phyloP scores from a whole-genome alignment of 2,797 vertebrate species.

The Esox masquinongy region DNA sequence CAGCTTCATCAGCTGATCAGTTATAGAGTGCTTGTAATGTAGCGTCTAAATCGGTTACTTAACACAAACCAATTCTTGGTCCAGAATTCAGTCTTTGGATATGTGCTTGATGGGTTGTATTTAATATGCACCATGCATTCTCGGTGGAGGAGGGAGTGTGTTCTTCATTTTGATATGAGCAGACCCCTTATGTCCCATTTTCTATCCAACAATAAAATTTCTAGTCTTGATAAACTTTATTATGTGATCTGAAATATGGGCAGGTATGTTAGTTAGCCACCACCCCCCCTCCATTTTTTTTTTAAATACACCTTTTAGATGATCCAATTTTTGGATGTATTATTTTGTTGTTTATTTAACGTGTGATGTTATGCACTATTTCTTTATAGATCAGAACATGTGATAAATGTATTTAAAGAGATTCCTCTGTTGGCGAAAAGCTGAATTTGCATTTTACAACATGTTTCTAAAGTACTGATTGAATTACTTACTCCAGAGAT shows the following conservation, averaged over 20 bases:
- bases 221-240: background rate
- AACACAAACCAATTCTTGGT: background rate
- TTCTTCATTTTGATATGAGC: too few relatives aligned
- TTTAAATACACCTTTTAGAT: background rate
- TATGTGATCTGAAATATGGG: background rate
- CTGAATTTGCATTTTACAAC: background rate
- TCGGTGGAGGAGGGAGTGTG: too few relatives aligned
- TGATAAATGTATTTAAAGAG: background rate
- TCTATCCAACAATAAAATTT: background rate
- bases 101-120: background rate
- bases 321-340: slow-evolving; percentile 3
- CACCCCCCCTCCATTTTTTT: background rate
- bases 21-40: background rate
- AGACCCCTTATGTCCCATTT: background rate
- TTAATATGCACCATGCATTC: too few relatives aligned
- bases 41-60: background rate
- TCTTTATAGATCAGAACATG: background rate
- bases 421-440: background rate
- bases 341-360: background rate
- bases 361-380: background rate
- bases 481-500: background rate
- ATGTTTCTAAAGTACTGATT: background rate
- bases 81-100: background rate
- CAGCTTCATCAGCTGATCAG: background rate
- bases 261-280: background rate